Evolutionary conservation across 2,113 vertebrate species (phyloP), one percentile per base, ranked within the genome.

Genomic region (Coregonus clupeaformis): DNA sequence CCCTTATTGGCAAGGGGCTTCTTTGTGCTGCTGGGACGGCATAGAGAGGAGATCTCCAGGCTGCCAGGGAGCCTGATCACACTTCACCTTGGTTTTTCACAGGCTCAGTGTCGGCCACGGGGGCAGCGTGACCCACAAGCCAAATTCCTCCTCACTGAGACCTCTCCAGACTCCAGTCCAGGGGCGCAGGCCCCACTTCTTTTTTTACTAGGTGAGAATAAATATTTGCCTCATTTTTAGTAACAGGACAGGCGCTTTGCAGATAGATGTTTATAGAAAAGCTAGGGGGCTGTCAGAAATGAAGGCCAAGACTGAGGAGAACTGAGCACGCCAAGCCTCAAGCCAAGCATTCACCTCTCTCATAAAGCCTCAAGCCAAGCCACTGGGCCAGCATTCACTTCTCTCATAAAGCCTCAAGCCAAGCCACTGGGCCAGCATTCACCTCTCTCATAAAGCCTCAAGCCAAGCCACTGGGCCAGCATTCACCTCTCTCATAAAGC

Each of bases 61-160:
- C 18, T 81, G 80, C 70, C 68, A 76, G 49, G 68, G 14, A 78
- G 82, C 74, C 83, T 87, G 77, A 83, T 89, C 81, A 77, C 80
- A 82, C 74, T 85, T 86, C 81, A 84, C 81, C 79, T 80, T 63
- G 66, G 79, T 80, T 81, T 79, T 86, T 81, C 78, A 80, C 80
- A 78, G 71, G 71, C 77, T 79, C 73, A 22, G 62, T 45, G 20
- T 64, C 60, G 27, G 70, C 42, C 65, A 12, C 32, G 70, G 80
- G 59, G 29, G 66, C 55, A 71, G 69, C 68, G 6, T 4, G 36
- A 30, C 42, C n/a, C 49, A 18, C 18, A 22, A 22, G 77, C 67
- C 71, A 76, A 77, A 80, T 45, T 18, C 12, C 71, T 71, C 36
- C 71, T 18, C 59, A 30, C 13, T 1, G 30, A 67, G 65, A 30